Evolutionary conservation across 2,888 invertebrate species (phyloP).

Genomic region (Heliconius ismenius): DNA sequence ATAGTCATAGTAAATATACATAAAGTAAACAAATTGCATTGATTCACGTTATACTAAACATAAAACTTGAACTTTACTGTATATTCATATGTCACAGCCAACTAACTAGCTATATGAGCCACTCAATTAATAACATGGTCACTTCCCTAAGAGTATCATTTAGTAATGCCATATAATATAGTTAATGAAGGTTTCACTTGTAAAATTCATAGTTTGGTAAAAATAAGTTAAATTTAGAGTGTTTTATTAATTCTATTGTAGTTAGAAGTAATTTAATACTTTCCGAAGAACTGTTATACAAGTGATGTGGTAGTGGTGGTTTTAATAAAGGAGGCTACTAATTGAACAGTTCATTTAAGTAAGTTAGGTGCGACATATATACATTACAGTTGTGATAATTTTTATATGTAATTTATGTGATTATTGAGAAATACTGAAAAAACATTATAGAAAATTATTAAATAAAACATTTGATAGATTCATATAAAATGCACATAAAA

Average conservation of each 20-base stretch:
- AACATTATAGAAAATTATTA: not conserved
- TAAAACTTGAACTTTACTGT: not conserved
- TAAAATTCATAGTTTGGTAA: not conserved
- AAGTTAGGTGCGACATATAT: not conserved
- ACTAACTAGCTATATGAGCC: not conserved
- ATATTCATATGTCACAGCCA: not conserved
- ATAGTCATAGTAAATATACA: not conserved
- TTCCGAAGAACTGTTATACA: not conserved
- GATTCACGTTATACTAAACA: not conserved
- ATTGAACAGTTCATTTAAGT: not conserved
- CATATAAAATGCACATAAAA: constrained; percentile 28
- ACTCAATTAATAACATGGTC: not conserved
- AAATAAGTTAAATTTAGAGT: too few species aligned
- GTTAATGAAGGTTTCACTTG: not conserved
- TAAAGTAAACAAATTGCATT: not conserved
- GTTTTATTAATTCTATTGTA: too few species aligned
- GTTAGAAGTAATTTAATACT: not conserved
- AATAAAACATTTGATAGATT: constrained; percentile 1
- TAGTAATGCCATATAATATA: not conserved
- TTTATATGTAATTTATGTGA: constrained; percentile 12
- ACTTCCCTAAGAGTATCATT: not conserved
- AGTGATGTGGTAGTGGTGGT: not conserved
- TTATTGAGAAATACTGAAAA: constrained; percentile 12
- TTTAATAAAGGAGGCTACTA: not conserved
- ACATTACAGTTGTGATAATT: constrained; percentile 11